These are phyloP conservation scores for Phalacrocorax carbo DNA, from an alignment of 2,113 vertebrate species.

Conservation along the genomic window DNA sequence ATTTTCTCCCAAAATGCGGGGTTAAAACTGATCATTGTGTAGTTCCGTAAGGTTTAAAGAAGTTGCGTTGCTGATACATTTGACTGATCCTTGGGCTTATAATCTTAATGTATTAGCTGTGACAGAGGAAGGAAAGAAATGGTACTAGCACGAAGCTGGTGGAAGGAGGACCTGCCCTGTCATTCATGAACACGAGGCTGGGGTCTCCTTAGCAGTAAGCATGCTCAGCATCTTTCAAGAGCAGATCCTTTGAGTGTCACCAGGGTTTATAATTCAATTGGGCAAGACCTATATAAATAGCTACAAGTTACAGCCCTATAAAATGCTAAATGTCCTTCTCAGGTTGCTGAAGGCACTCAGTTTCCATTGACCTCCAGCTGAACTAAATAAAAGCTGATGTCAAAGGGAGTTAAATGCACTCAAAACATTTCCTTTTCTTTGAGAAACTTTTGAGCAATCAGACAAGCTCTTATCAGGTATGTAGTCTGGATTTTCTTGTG, in stretches of 20 bases:
- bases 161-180: neutral
- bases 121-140: neutral
- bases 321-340: neutral
- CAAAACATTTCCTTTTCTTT: neutral
- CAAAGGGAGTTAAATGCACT: neutral
- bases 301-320: neutral
- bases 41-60: neutral
- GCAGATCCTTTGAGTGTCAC: neutral
- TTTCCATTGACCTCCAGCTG: neutral
- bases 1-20: neutral
- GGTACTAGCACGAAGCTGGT: neutral
- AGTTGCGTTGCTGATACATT: neutral
- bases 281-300: neutral
- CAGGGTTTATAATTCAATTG: neutral
- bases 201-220: neutral
- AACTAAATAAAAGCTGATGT: conserved; percentile 11
- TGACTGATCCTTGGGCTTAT: neutral
- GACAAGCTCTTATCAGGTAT: neutral
- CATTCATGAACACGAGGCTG: neutral
- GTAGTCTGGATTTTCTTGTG: neutral
- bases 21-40: neutral
- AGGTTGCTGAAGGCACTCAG: neutral
- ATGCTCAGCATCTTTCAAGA: neutral
- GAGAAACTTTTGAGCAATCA: neutral
- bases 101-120: neutral